phyloP scores from a whole-genome alignment of 2,888 invertebrate genomes.

The Drosophila siamana region DNA sequence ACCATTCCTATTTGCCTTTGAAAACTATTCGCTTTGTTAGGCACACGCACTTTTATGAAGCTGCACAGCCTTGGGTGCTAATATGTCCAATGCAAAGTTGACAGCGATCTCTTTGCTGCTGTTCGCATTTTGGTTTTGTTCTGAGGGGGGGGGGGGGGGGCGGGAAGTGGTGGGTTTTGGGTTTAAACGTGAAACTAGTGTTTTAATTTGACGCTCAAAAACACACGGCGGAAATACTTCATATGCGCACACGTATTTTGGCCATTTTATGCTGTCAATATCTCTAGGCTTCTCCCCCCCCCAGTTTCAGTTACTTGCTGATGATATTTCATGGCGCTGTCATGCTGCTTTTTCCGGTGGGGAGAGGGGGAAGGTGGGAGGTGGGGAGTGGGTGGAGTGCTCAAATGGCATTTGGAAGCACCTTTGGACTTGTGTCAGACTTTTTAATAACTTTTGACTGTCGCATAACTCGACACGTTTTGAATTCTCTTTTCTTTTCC shows the following conservation, averaged over 20 bases:
- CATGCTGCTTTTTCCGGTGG: conserved; percentile 9
- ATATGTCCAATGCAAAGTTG: not conserved
- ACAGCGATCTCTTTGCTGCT: too few relatives aligned
- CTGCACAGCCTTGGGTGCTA: not conserved
- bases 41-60: not conserved
- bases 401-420: conserved; percentile 46
- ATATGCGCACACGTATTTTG: conserved; percentile 3
- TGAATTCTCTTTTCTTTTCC: conserved; percentile 15
- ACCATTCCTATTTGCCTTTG: not conserved
- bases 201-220: conserved; percentile 4
- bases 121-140: too few relatives aligned
- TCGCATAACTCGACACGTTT: conserved; percentile 49
- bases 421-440: conserved; percentile 62
- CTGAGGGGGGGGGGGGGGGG: too few relatives aligned
- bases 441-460: conserved; percentile 73
- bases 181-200: conserved; percentile 23
- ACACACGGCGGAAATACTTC: not conserved
- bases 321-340: conserved; percentile 11
- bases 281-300: conserved; percentile 3
- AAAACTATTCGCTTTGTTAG: not conserved
- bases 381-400: not conserved
- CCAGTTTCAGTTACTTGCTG: not conserved
- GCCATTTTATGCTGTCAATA: conserved; percentile 19
- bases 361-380: not conserved
- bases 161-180: too few relatives aligned